Conservation (phyloP, 2,888 invertebrate species). For the Acanthoscelides obtectus region DNA sequence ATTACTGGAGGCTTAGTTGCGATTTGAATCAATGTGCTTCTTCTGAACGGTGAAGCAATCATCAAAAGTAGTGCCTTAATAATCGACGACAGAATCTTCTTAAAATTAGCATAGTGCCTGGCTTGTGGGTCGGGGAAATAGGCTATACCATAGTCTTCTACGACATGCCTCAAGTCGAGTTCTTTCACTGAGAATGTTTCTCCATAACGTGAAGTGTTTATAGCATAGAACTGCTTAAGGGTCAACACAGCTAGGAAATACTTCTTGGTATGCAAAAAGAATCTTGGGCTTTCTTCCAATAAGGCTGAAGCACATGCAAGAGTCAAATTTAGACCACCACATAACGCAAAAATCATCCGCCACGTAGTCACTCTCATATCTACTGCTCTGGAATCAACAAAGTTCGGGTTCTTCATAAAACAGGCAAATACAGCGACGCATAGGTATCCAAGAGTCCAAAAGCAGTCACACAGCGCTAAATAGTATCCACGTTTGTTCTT, state of each 20-base stretch:
- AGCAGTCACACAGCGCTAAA: slow-evolving; percentile 41
- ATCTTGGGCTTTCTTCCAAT: slow-evolving; percentile 47
- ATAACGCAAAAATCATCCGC: slow-evolving; percentile 45
- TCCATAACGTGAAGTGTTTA: slow-evolving; percentile 47
- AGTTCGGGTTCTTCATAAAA: slow-evolving; percentile 18
- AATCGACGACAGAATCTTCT: slow-evolving; percentile 14
- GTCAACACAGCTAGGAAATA: slow-evolving; percentile 40
- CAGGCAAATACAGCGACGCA: slow-evolving; percentile 28
- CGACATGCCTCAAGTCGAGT: slow-evolving; percentile 26
- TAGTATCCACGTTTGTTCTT: slow-evolving; percentile 40
- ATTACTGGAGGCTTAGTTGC: slow-evolving; percentile 24
- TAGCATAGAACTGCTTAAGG: slow-evolving; percentile 48
- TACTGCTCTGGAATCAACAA: slow-evolving; percentile 21
- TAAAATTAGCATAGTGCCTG: slow-evolving; percentile 4
- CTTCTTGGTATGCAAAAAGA: slow-evolving; percentile 40
- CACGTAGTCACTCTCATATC: slow-evolving; percentile 43
- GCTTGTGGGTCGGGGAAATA: slow-evolving; percentile 17
- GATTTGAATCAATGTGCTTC: slow-evolving; percentile 20
- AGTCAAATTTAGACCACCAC: slow-evolving; percentile 42
- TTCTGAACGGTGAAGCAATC: neutral
- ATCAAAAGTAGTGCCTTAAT: neutral
- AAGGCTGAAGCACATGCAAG: slow-evolving; percentile 44
- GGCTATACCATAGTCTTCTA: slow-evolving; percentile 28
- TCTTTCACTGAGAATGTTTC: slow-evolving; percentile 35
- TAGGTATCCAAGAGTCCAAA: slow-evolving; percentile 43